Percentiles rank a stretch among this genome's conserved stretches.
Evolutionary conservation across 64 coral and sea anemone species (phyloP).

Genomic region (Montipora cactus): DNA sequence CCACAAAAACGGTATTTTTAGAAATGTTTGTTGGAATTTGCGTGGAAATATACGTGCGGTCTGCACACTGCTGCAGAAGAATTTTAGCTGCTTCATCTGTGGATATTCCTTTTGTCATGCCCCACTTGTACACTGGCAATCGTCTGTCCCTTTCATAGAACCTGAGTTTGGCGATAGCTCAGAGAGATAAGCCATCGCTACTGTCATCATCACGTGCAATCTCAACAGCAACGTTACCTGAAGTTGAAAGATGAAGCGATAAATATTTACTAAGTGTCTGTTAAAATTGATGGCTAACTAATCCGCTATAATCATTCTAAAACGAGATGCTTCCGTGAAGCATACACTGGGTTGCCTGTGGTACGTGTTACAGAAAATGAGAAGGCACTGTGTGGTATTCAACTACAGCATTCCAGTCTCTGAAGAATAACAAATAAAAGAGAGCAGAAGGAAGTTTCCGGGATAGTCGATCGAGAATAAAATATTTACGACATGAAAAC

Average conservation of each 20-base stretch:
- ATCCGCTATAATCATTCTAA: no score
- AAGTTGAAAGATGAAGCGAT: not conserved
- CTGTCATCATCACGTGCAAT: not conserved
- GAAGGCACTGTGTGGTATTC: no score
- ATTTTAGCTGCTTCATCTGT: conserved; percentile 33
- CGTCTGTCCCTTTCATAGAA: conserved; percentile 24
- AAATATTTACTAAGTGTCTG: no score
- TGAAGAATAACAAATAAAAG: no score
- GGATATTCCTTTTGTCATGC: conserved; percentile 43
- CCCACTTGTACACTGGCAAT: conserved; percentile 48
- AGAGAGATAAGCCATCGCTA: not conserved
- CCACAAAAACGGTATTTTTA: conserved; percentile 19
- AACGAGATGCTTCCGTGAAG: no score
- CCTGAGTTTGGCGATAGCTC: not conserved
- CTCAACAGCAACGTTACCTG: not conserved
- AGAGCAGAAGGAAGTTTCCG: no score
- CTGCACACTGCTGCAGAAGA: conserved; percentile 15
- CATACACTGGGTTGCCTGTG: no score
- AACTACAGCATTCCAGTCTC: no score
- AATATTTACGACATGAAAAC: no score
- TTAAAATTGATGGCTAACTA: no score
- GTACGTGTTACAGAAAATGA: no score
- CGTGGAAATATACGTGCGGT: conserved; percentile 5
- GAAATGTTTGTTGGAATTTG: conserved; percentile 15
- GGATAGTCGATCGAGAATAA: no score